phyloP scores from a whole-genome alignment of 92 coral and sea anemone genomes.

The Porites divaricata region DNA sequence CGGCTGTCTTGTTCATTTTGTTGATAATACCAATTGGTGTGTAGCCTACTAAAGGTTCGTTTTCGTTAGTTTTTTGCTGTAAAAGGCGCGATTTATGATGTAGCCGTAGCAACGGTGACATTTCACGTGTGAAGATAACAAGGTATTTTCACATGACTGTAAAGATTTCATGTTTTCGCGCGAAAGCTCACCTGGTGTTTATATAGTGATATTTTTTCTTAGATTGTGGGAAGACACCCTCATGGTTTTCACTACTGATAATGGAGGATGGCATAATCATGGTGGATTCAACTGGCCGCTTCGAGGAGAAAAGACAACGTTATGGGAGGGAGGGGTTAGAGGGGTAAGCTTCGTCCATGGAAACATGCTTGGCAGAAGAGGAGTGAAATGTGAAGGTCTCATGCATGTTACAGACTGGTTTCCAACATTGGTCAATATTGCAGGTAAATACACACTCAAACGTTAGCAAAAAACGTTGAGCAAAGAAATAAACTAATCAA shows the following conservation, averaged over 20 bases:
- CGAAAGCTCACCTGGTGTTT: too few relatives aligned
- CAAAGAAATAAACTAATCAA: too few relatives aligned
- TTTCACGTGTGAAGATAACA: too few relatives aligned
- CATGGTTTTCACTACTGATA: slow-evolving; percentile 48
- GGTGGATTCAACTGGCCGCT: slow-evolving; percentile 67
- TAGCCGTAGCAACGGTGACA: too few relatives aligned
- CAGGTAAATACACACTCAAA: slow-evolving; percentile 26
- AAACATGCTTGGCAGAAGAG: slow-evolving; percentile 46
- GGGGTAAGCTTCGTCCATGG: slow-evolving; percentile 67
- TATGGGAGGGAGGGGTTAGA: slow-evolving; percentile 70
- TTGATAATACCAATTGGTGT: too few relatives aligned
- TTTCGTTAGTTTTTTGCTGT: too few relatives aligned
- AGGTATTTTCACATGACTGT: too few relatives aligned
- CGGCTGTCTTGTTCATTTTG: too few relatives aligned
- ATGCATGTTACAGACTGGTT: slow-evolving; percentile 69
- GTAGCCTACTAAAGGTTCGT: too few relatives aligned
- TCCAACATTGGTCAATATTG: slow-evolving; percentile 54
- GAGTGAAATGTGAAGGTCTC: slow-evolving; percentile 39
- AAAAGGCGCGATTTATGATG: too few relatives aligned
- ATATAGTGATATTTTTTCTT: neutral
- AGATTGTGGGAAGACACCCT: slow-evolving; percentile 64
- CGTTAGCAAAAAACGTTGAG: too few relatives aligned
- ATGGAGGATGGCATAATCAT: slow-evolving; percentile 38
- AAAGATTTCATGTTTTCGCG: too few relatives aligned
- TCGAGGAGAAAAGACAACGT: slow-evolving; percentile 50